Evolutionary conservation across 2,797 vertebrate species (phyloP), one percentile per base, ranked within the genome.

Genomic region (Spea hammondii): DNA sequence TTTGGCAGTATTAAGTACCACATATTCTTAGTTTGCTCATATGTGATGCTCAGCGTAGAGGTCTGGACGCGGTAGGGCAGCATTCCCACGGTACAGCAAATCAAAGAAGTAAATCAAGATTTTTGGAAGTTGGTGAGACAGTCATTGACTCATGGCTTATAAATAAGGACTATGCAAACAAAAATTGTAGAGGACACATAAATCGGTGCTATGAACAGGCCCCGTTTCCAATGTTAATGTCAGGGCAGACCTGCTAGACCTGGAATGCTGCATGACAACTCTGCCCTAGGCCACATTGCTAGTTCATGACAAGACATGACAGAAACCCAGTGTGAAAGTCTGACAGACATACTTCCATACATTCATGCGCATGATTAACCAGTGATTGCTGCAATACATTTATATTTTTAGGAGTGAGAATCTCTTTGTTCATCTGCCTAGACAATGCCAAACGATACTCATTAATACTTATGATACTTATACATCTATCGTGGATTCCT

Each of bases 231-330:
- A 60, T n/a, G 65, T 70, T 50, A 64, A 53, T 54, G 69, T 73
- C 32, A 64, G 47, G 77, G 17, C 65, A 79, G 60, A 74, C 70
- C 70, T 67, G 77, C 55, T 72, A 17, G 17, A 69, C 47, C 12
- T 79, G 64, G 76, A 79, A 78, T 60, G 45, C n/a, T 32, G 12
- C n/a, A 6, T 17, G 12, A 6, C 9, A 62, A 17, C n/a, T 53
- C 49, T 73, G 77, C 77, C 65, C 17, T 4, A 7, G 54, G 77
- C 44, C 44, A 68, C 2, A 13, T 8, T 45, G 59, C 9, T 60
- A 9, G 77, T 80, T 59, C 57, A 77, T 72, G 65, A 74, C 47
- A 84, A 75, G 65, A 79, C 59, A 82, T 84, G 72, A 78, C 0
- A 3, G 0, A 79, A 83, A 83, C 45, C 78, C 32, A 32, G 62